phyloP scores from a whole-genome alignment of 2,113 vertebrate species.

The Myotis yumanensis region DNA sequence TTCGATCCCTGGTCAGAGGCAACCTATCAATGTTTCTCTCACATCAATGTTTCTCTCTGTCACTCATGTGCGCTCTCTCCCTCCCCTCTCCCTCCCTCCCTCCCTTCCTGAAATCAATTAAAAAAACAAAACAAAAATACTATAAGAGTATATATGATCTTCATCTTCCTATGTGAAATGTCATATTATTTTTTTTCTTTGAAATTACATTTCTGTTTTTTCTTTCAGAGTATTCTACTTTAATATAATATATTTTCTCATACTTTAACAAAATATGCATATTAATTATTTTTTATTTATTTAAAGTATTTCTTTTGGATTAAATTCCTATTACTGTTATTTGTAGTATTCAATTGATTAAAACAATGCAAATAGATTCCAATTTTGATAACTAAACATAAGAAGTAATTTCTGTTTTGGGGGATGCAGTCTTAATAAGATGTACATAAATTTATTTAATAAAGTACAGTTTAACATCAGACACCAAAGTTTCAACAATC shows the following conservation, averaged over 20 bases:
- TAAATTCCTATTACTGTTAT: background rate
- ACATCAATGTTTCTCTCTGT: background rate
- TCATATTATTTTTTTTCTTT: background rate
- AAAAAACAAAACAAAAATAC: background rate
- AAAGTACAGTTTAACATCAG: background rate
- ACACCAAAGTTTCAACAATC: background rate
- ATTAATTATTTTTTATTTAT: background rate
- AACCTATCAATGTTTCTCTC: too few species aligned
- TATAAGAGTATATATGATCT: background rate
- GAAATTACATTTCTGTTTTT: constrained; percentile 40
- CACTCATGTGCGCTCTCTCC: background rate
- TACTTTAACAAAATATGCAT: background rate
- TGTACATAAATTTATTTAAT: background rate
- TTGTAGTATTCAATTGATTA: background rate
- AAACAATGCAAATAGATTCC: constrained; percentile 15
- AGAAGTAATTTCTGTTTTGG: background rate
- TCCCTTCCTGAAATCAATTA: background rate
- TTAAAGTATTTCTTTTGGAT: constrained; percentile 23
- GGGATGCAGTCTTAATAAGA: background rate
- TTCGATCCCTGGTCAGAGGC: too few species aligned
- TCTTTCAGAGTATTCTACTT: background rate
- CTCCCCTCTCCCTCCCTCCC: background rate
- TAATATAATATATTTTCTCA: constrained; percentile 37
- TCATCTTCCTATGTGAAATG: constrained; percentile 14
- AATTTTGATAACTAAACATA: constrained; percentile 18